phyloP scores from a whole-genome alignment of 1,140 invertebrate species.

The Eufriesea mexicana region DNA sequence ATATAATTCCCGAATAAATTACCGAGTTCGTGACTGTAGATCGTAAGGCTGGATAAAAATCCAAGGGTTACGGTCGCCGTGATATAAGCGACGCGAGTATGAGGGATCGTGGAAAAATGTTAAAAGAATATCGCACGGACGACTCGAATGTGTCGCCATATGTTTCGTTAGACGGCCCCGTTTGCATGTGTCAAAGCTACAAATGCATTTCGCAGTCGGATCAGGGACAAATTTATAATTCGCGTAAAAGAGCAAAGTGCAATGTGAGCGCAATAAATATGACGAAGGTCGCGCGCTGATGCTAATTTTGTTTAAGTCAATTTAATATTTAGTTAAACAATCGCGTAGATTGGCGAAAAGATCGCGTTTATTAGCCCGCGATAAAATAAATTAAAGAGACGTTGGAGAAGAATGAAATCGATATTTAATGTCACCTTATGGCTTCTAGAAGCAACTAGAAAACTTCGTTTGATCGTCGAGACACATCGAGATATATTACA shows the following conservation, averaged over 20 bases:
- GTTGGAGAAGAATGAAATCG: too few relatives aligned
- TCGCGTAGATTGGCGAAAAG: too few relatives aligned
- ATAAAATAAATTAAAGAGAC: too few relatives aligned
- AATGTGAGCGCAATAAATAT: too few relatives aligned
- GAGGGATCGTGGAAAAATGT: neutral
- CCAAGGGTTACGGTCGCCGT: neutral
- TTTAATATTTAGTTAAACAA: too few relatives aligned
- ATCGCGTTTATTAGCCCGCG: too few relatives aligned
- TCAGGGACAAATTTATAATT: neutral
- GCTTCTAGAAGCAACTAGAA: too few relatives aligned
- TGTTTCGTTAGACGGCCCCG: neutral
- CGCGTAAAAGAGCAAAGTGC: too few relatives aligned
- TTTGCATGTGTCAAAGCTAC: neutral
- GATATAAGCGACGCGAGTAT: neutral
- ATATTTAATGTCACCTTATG: too few relatives aligned
- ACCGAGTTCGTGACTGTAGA: fast-evolving
- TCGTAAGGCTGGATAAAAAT: neutral
- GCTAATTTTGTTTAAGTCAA: neutral
- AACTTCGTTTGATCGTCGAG: too few relatives aligned
- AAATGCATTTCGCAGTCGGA: neutral
- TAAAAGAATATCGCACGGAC: neutral
- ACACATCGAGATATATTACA: too few relatives aligned
- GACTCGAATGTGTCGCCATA: neutral
- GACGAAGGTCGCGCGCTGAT: neutral
- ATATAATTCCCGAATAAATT: neutral